Evolutionary conservation across 53 echinoderm and acorn worm genomes (phyloP), one percentile per base, ranked within the genome.

Genomic region (Holothuria leucospilota): DNA sequence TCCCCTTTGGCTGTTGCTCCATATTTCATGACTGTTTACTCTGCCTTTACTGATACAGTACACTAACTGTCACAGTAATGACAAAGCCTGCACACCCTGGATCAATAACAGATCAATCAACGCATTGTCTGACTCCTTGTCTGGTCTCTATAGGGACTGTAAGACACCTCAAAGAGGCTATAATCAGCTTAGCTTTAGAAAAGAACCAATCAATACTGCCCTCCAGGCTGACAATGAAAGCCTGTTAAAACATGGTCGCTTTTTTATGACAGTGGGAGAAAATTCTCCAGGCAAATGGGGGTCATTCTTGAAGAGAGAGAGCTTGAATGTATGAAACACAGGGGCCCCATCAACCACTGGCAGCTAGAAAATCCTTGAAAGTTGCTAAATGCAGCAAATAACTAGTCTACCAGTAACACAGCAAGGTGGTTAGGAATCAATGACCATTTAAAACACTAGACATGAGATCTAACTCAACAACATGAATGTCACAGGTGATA

Each of bases 11-110:
- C 87, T 29, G 62, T 71, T 69, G 25, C 62, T 91, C 70, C 72
- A 91, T 89, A 87, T 91, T 94, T 94, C 87, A 91, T 91, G 91
- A 94, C 77, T 91, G 91, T 94, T 94, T 89, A 89, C 87, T 84
- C 91, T 91, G 23, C 40, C 89, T 90, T 95, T 90, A 97, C 98
- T 93, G 94, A 69, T 87, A 83, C 25, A 93, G 96, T 69, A 94
- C 93, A 49, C 75, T 84, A 18, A 80, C 58, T 40, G 83, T 62
- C 53, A 93, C 87, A 8, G 82, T 66, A 52, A 94, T 94, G 71
- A 89, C 89, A 29, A 96, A 62, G 62, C 91, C 87, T 20, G 92
- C 91, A 78, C 89, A 93, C 84, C 94, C 96, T 62, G 77, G 59
- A 30, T 92, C 77, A 27, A 94, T 85, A 11, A 84, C 72, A 38